These are phyloP conservation scores for Drosophila mimetica DNA, from an alignment of 2,888 invertebrate genomes.

Conservation along the genomic window DNA sequence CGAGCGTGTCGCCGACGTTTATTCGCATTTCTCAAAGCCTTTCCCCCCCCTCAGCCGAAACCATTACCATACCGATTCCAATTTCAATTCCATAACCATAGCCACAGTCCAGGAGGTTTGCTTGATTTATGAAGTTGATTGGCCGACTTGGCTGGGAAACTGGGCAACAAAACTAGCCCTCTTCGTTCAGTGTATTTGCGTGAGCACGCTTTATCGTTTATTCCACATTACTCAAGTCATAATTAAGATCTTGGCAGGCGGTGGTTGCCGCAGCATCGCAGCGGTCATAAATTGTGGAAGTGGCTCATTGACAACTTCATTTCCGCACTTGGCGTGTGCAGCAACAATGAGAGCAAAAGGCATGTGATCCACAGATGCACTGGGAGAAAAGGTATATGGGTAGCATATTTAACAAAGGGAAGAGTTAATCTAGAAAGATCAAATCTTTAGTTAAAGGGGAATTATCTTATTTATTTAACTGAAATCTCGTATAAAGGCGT, in stretches of 20 bases:
- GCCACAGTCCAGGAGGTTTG: constrained; percentile 34
- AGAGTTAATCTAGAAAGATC: not conserved
- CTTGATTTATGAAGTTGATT: constrained; percentile 70
- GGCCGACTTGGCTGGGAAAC: constrained; percentile 46
- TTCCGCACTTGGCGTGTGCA: constrained; percentile 67
- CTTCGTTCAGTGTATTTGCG: constrained; percentile 73
- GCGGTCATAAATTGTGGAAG: constrained; percentile 76
- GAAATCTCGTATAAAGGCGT: no score
- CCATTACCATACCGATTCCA: constrained; percentile 37
- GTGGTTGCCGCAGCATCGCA: constrained; percentile 59
- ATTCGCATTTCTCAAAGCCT: constrained; percentile 23
- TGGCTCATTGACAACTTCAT: constrained; percentile 80
- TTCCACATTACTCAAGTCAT: constrained; percentile 77
- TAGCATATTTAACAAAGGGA: not conserved
- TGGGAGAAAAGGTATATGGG: not conserved
- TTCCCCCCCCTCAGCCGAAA: not conserved
- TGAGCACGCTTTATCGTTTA: constrained; percentile 78
- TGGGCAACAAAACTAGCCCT: not conserved
- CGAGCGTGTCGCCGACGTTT: constrained; percentile 54
- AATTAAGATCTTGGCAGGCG: constrained; percentile 76
- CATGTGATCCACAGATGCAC: constrained; percentile 65
- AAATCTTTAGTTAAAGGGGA: no score
- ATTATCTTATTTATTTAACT: no score
- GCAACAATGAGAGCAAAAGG: constrained; percentile 42
- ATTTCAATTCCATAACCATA: constrained; percentile 41